These are phyloP conservation scores for Tenualosa thibaudeaui DNA, from an alignment of 2,797 vertebrate genomes.

Conservation along the genomic window DNA sequence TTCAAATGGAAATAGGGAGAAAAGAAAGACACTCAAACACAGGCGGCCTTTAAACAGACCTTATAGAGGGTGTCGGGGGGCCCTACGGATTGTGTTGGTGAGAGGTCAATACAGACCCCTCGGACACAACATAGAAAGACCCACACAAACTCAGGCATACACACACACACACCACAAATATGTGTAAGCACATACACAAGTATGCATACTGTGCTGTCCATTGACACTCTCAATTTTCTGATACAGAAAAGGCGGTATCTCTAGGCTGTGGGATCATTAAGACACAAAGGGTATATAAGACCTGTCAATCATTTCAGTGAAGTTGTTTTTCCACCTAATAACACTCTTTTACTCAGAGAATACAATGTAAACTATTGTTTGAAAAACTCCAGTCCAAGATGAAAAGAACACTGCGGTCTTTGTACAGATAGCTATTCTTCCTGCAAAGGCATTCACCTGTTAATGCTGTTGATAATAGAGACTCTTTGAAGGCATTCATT, in stretches of 20 bases:
- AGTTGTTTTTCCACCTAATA: neutral
- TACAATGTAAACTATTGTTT: neutral
- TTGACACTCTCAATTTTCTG: neutral
- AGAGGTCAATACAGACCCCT: neutral
- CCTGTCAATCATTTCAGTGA: neutral
- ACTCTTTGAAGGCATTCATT: too few relatives aligned
- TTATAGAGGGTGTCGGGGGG: neutral
- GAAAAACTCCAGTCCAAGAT: neutral
- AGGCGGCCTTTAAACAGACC: neutral
- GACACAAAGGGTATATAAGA: neutral
- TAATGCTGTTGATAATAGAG: too few relatives aligned
- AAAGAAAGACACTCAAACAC: neutral
- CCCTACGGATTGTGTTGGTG: neutral
- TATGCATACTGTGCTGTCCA: neutral
- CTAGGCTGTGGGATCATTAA: neutral
- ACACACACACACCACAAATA: neutral
- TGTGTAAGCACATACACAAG: neutral
- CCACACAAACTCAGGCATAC: neutral
- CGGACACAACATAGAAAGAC: neutral
- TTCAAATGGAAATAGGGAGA: constrained; percentile 3
- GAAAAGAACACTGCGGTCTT: too few relatives aligned
- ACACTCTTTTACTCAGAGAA: neutral
- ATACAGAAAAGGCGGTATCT: neutral
- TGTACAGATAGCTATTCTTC: too few relatives aligned
- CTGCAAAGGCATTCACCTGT: too few relatives aligned